These are phyloP conservation scores for Mythimna albipuncta DNA, from an alignment of 2,888 invertebrate genomes.

Conservation along the genomic window DNA sequence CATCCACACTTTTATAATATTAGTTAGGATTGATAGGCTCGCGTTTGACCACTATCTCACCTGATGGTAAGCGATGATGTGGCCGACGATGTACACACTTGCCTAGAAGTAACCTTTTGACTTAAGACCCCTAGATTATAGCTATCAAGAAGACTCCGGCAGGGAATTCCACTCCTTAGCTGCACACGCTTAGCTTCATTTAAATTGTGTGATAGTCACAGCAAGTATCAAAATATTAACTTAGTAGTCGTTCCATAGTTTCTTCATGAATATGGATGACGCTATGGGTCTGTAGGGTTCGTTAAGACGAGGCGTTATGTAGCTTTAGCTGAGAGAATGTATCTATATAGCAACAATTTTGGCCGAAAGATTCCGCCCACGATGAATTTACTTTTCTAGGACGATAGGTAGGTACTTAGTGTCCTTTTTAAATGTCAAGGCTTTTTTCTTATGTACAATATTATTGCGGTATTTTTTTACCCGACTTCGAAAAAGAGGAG, in stretches of 20 bases:
- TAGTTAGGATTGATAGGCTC: no score
- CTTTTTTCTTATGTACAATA: background rate
- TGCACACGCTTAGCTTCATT: no score
- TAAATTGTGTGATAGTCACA: background rate
- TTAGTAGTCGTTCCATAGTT: background rate
- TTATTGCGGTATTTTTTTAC: background rate
- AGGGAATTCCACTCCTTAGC: no score
- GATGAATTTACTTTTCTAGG: conserved; percentile 11
- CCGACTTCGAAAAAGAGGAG: background rate
- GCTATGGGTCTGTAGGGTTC: conserved; percentile 3
- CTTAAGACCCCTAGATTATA: no score
- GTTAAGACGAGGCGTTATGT: conserved; percentile 22
- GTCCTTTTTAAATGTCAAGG: background rate
- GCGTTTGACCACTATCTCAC: no score
- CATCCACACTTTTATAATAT: no score
- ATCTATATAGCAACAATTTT: conserved; percentile 1
- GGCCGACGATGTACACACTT: no score
- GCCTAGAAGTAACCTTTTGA: no score
- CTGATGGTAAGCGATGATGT: no score
- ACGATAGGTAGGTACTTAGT: background rate
- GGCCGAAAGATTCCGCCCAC: background rate
- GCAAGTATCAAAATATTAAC: conserved; percentile 26
- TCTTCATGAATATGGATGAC: conserved; percentile 46
- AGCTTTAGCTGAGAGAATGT: conserved; percentile 2
- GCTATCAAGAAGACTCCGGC: no score